These are phyloP conservation scores for Sinosuthora webbiana DNA, from an alignment of 2,113 vertebrate species.

Conservation along the genomic window DNA sequence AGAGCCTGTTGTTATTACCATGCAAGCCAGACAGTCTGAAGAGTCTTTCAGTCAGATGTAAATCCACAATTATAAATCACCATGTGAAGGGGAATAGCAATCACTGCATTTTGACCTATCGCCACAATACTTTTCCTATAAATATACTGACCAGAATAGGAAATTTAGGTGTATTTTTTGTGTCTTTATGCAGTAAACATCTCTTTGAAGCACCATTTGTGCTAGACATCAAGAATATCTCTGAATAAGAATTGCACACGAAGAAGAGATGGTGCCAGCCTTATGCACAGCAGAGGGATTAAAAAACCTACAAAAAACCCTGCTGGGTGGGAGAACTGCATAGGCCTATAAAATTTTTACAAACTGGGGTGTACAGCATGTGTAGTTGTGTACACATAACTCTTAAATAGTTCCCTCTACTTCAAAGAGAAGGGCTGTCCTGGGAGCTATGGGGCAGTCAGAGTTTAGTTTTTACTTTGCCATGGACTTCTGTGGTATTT, in stretches of 20 bases:
- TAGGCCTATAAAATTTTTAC: not conserved
- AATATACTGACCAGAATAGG: conserved; percentile 1
- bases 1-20: conserved; percentile 11
- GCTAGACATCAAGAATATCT: not conserved
- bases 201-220: not conserved
- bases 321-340: not conserved
- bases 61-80: conserved; percentile 48
- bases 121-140: conserved; percentile 26
- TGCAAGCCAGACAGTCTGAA: conserved; percentile 19
- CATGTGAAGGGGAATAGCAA: not conserved
- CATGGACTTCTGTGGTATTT: not conserved
- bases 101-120: conserved; percentile 33
- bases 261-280: not conserved
- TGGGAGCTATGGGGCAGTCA: not conserved
- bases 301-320: not conserved
- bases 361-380: not conserved
- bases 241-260: not conserved
- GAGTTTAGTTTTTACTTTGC: not conserved
- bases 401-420: not conserved
- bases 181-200: not conserved
- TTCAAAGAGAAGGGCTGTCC: not conserved
- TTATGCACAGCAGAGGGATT: not conserved
- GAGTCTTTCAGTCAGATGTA: conserved; percentile 24
- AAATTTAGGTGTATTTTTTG: not conserved
- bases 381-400: rapidly evolving